A percentile compares a stretch with the other conserved stretches of the same genome.
These are phyloP conservation scores for Sitophilus oryzae DNA, from an alignment of 1,140 invertebrate genomes.

Conservation along the genomic window DNA sequence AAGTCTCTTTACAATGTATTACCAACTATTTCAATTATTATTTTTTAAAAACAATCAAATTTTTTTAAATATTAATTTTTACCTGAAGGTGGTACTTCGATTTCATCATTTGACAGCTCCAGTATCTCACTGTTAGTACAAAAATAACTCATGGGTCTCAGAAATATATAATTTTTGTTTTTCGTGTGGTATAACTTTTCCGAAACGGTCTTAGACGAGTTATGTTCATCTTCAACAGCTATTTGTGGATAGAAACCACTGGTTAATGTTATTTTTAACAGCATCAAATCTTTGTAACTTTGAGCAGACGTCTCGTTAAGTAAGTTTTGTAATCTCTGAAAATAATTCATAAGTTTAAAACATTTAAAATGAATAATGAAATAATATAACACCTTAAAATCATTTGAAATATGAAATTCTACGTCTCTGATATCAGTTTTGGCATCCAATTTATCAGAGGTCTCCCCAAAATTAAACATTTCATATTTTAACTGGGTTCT, in stretches of 20 bases:
- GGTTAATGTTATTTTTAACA: constrained; percentile 84
- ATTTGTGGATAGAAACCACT: constrained; percentile 92
- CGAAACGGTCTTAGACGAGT: constrained; percentile 80
- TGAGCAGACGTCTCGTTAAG: constrained; percentile 64
- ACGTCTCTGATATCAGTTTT: constrained; percentile 82
- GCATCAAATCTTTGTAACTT: constrained; percentile 75
- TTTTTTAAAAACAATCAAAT: too few relatives aligned
- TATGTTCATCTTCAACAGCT: constrained; percentile 87
- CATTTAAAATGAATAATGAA: background rate
- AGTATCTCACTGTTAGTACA: constrained; percentile 74
- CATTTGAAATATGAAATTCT: constrained; percentile 65
- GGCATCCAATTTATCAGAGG: constrained; percentile 52
- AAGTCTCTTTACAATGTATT: too few relatives aligned
- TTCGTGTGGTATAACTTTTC: constrained; percentile 92
- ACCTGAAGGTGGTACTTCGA: constrained; percentile 53
- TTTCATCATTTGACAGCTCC: constrained; percentile 70
- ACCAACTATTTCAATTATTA: too few relatives aligned
- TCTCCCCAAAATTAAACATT: constrained; percentile 45
- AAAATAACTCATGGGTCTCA: constrained; percentile 89
- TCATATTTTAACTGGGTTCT: constrained; percentile 69
- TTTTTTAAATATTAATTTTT: too few relatives aligned
- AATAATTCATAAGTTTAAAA: background rate
- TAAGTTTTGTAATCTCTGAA: constrained; percentile 50
- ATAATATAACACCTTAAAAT: constrained; percentile 30
- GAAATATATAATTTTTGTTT: constrained; percentile 81